Evolutionary conservation across 2,888 invertebrate species (phyloP).

Genomic region (Smittia aterrima): DNA sequence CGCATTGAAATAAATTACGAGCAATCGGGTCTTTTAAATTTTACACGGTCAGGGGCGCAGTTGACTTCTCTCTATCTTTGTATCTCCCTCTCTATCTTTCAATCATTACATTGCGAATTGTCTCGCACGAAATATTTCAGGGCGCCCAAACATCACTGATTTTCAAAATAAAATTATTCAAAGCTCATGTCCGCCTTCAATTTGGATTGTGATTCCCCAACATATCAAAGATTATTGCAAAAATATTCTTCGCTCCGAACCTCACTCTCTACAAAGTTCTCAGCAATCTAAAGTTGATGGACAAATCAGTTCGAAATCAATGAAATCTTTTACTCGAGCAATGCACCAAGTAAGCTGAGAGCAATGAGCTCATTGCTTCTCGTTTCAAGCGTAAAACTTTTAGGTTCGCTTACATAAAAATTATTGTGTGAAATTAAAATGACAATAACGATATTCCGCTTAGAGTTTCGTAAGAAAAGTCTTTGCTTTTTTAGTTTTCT

Average conservation of each 20-base stretch:
- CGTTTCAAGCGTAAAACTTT: neutral
- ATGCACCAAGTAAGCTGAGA: neutral
- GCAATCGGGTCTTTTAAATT: neutral
- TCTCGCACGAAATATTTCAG: neutral
- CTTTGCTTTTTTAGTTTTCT: neutral
- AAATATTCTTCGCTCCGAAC: too few relatives aligned
- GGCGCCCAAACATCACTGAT: neutral
- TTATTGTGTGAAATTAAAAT: neutral
- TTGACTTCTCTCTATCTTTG: neutral
- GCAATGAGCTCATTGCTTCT: neutral
- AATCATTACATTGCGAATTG: neutral
- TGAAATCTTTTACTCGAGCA: neutral
- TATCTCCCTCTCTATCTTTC: neutral
- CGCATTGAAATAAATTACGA: slow-evolving; percentile 17
- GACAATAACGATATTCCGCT: slow-evolving; percentile 6
- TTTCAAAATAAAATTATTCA: neutral
- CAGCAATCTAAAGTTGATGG: too few relatives aligned
- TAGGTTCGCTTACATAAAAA: neutral
- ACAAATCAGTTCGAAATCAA: too few relatives aligned
- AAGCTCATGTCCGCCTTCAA: neutral
- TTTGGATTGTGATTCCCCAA: neutral
- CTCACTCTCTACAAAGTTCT: too few relatives aligned
- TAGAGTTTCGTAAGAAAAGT: neutral
- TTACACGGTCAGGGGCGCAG: slow-evolving; percentile 35
- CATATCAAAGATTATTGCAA: neutral